Evolutionary conservation across 92 coral and sea anemone species (phyloP).

Genomic region (Porites lobata): DNA sequence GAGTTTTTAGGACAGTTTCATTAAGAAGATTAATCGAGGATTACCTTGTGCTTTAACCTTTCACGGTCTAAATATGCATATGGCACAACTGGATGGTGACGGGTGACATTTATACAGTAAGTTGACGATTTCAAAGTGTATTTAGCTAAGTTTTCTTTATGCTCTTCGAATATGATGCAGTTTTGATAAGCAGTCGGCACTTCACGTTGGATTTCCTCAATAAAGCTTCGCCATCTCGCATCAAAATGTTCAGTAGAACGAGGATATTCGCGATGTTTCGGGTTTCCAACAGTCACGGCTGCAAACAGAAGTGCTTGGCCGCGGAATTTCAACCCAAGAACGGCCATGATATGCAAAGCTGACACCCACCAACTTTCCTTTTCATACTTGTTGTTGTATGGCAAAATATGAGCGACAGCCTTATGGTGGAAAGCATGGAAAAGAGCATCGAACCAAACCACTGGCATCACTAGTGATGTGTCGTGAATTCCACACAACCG

Average conservation of each 20-base stretch:
- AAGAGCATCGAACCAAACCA: not conserved
- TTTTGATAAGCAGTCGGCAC: not conserved
- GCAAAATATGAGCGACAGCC: conserved; percentile 23
- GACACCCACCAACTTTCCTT: conserved; percentile 56
- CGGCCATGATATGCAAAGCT: not conserved
- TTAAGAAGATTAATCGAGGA: too few relatives aligned
- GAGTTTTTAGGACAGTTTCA: too few relatives aligned
- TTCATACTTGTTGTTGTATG: conserved; percentile 45
- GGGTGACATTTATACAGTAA: not conserved
- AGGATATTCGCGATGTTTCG: conserved; percentile 48
- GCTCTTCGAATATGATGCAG: not conserved
- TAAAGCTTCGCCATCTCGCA: not conserved
- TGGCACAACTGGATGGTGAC: too few relatives aligned
- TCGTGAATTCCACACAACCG: not conserved
- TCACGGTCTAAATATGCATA: too few relatives aligned
- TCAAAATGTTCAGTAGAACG: not conserved
- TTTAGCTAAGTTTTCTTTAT: not conserved
- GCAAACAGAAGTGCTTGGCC: conserved; percentile 64
- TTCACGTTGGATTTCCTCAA: not conserved
- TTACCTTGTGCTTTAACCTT: too few relatives aligned
- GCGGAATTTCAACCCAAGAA: conserved; percentile 46
- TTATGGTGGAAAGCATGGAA: not conserved
- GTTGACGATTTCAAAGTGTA: not conserved
- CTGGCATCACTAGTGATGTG: not conserved
- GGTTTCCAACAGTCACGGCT: conserved; percentile 32